Evolutionary conservation across 2,888 invertebrate genomes (phyloP), one percentile per base, ranked within the genome.

Genomic region (Euplagia quadripunctaria): DNA sequence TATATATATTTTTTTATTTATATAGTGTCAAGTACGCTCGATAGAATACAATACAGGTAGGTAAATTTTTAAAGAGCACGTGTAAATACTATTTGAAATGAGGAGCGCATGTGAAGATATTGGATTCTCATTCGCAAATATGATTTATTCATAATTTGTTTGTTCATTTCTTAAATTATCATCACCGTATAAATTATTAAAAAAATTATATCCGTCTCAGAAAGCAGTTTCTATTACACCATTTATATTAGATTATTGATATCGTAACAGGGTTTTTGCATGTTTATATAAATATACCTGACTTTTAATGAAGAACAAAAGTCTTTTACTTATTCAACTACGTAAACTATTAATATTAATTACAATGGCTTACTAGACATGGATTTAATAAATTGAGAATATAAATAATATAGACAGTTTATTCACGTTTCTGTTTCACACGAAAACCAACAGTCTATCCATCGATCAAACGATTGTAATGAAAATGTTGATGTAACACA

Each of bases 401-500:
- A 31, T 31, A 31, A 31, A 31, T 31, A 31, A 31, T 31, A 31
- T 31, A 31, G 14, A 31, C 63, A 51, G 43, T 70, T 42, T 49
- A 63, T 70, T 41, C 64, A 72, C 64, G 72, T 69, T 55, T n/a
- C 71, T 68, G 58, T 73, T 74, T 74, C 70, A 46, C 31, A 68
- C 64, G 71, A 64, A 71, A 65, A 65, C 71, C 68, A 74, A 68
- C 49, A n/a, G 7, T 17, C 61, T 52, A 71, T 51, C 68, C 51
- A 68, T 71, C 74, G 63, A 71, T 69, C 64, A 74, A 43, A 75
- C 41, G 61, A 52, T 70, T 69, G 52, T 66, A 72, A 72, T 69
- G 66, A 70, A 72, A 69, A 82, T 78, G 82, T 78, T 77, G 70
- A n/a, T 76, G 73, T 72, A 71, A 51, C 31, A 51, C 64, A 63